Evolutionary conservation across 2,113 vertebrate genomes (phyloP), one percentile per base, ranked within the genome.

Genomic region (Haliaeetus leucogaster): DNA sequence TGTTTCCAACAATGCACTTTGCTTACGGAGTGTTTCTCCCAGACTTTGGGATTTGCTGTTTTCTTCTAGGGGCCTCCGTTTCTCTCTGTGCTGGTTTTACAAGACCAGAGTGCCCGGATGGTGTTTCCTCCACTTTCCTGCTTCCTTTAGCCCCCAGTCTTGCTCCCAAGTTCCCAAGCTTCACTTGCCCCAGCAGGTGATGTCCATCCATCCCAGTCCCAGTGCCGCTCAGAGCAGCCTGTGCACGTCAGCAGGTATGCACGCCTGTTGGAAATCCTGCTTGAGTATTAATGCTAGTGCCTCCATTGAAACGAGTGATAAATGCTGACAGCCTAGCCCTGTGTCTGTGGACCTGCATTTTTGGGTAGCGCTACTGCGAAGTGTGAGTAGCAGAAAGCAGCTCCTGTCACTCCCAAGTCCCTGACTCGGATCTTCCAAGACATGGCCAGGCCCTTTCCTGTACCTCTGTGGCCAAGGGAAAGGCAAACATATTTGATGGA

Each of bases 61-160:
- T n/a, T 8, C 11, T 71, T 34, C 19, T 1, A 12, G 30, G 7
- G 19, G 16, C 9, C 47, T 42, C 10, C 3, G 0, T 30, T 25
- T 34, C 17, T 30, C 17, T 15, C 52, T 8, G 8, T 6, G 52
- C 56, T 62, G 26, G 9, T 66, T 80, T 55, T 56, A 52, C 32
- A 17, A 25, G 23, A 4, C 30, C 2, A 2, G 19, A 63, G 42
- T 8, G 4, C 21, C 36, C 0, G 0, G 32, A 10, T 0, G 6
- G 13, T 17, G 42, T n/a, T 72, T 40, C 47, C 29, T 77, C 6
- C 0, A 0, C 9, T 40, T 48, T 1, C 0, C 38, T 17, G 47
- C 20, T 58, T 58, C 62, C 34, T 48, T 47, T 22, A 25, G 18
- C 32, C 59, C 11, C 11, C 32, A 3, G 3, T 13, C 61, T 74